These are phyloP conservation scores for Hyperoplus lanceolatus DNA, from an alignment of 2,797 vertebrate genomes.

Conservation along the genomic window DNA sequence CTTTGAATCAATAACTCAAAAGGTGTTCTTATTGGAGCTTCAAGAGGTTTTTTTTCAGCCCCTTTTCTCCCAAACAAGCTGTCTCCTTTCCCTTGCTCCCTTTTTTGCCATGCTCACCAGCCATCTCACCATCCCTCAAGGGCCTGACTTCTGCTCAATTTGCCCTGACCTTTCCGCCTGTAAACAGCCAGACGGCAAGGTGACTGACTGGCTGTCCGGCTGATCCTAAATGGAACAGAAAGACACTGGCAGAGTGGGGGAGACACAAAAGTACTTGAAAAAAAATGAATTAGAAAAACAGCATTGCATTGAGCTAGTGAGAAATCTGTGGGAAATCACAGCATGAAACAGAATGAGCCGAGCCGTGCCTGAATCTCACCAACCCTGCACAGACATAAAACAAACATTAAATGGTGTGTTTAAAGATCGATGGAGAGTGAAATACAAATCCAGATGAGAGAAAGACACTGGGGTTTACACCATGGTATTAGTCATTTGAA, in stretches of 20 bases:
- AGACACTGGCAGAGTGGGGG: constrained; percentile 13
- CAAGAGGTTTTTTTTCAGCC: neutral
- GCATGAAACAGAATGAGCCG: neutral
- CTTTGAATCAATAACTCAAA: constrained; percentile 47
- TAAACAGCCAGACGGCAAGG: constrained; percentile 56
- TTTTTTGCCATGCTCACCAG: constrained; percentile 40
- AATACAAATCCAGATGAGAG: neutral
- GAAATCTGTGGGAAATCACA: constrained; percentile 16
- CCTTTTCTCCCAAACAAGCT: neutral
- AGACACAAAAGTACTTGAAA: neutral
- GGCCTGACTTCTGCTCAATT: constrained; percentile 57
- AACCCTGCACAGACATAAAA: neutral
- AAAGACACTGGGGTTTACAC: neutral
- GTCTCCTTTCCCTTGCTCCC: constrained; percentile 27
- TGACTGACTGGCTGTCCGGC: constrained; percentile 56
- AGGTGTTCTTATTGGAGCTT: constrained; percentile 30
- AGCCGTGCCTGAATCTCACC: constrained; percentile 5
- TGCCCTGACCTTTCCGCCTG: constrained; percentile 64
- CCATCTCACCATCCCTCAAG: constrained; percentile 42
- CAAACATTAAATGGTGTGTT: neutral
- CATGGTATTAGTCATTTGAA: neutral
- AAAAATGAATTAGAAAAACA: neutral
- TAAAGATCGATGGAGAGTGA: neutral
- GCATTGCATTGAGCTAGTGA: neutral
- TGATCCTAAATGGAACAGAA: constrained; percentile 46